phyloP scores from a whole-genome alignment of 2,797 vertebrate genomes.

The Anguilla obscura region DNA sequence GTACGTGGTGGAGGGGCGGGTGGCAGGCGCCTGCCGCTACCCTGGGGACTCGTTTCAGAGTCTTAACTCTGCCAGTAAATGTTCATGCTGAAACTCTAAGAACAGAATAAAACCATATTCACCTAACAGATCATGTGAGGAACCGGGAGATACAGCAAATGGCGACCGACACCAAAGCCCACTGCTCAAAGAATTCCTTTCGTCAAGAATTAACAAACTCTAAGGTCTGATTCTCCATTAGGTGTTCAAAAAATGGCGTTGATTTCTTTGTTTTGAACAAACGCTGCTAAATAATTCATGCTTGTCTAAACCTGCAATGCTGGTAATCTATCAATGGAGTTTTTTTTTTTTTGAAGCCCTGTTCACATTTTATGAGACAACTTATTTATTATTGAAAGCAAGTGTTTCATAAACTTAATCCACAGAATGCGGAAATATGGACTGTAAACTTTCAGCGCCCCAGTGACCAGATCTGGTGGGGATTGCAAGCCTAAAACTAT shows the following conservation, averaged over 20 bases:
- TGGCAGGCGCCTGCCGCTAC: not conserved
- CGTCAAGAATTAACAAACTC: not conserved
- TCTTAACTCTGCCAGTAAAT: not conserved
- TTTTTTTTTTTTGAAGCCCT: not conserved
- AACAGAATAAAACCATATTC: not conserved
- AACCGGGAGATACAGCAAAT: not conserved
- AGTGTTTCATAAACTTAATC: not conserved
- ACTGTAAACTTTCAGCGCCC: not conserved
- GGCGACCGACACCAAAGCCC: not conserved
- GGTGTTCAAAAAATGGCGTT: not conserved
- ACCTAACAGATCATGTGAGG: not conserved
- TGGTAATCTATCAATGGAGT: not conserved
- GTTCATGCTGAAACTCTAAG: not conserved
- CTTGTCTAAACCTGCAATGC: not conserved
- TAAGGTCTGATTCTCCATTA: not conserved
- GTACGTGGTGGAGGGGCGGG: not conserved
- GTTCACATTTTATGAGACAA: not conserved
- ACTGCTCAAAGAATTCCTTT: not conserved
- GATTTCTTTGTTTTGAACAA: not conserved
- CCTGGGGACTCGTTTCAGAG: not conserved
- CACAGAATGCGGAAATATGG: not conserved
- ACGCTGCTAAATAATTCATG: conserved; percentile 17
- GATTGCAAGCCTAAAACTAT: not conserved
- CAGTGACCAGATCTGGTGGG: not conserved
- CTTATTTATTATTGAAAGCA: not conserved